Evolutionary conservation across 2,113 vertebrate genomes (phyloP).

Genomic region (Cephalopholis sonnerati): DNA sequence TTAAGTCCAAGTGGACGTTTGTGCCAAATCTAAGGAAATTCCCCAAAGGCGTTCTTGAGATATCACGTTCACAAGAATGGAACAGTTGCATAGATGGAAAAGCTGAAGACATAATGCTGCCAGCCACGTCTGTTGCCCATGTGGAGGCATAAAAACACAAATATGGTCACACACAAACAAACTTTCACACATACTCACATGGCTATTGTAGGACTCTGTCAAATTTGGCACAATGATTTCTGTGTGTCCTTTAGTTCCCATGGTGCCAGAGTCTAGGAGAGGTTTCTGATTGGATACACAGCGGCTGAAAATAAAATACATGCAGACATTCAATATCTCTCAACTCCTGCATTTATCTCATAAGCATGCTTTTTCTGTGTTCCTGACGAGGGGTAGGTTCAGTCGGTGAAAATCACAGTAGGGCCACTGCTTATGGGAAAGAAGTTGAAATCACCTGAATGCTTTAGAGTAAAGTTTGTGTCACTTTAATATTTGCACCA

Average conservation of each 20-base stretch:
- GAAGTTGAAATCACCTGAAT: background rate
- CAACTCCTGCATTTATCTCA: background rate
- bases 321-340: background rate
- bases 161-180: background rate
- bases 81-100: too few species aligned
- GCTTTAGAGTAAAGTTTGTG: background rate
- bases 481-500: constrained; percentile 15
- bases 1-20: too few species aligned
- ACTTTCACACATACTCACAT: constrained; percentile 86
- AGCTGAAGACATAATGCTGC: too few species aligned
- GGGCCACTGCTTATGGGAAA: background rate
- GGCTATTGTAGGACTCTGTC: constrained; percentile 98
- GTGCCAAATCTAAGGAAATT: too few species aligned
- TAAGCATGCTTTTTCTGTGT: background rate
- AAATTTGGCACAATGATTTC: constrained; percentile 95
- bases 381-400: background rate
- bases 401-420: background rate
- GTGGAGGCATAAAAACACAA: background rate
- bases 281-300: constrained; percentile 94
- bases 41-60: too few species aligned
- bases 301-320: constrained; percentile 84
- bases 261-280: constrained; percentile 97
- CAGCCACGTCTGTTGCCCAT: too few species aligned
- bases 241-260: constrained; percentile 99
- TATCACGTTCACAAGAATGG: too few species aligned